Evolutionary conservation across 2,113 vertebrate species (phyloP), one percentile per base, ranked within the genome.

Genomic region (Dromaius novaehollandiae): DNA sequence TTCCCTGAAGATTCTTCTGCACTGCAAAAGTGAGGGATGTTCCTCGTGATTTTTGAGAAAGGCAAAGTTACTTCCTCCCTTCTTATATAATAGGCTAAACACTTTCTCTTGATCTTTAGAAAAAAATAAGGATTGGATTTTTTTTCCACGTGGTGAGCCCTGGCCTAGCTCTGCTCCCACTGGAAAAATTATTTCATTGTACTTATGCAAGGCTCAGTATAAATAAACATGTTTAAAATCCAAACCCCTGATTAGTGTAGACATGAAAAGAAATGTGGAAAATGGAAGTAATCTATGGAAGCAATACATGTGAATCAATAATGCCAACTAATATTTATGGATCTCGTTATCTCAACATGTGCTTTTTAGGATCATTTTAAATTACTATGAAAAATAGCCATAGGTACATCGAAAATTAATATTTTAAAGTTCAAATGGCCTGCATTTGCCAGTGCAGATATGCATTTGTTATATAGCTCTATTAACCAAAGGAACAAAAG

Each of bases 331-430:
- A 50, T 96, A 97, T 97, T 96, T 97, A 97, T 97, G 90, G 94
- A 94, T 81, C 95, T 96, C 97, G 96, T 97, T 96, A 97, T 92
- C 94, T 94, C 94, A 95, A 96, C 82, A 76, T 87, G 84, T 93
- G 90, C 91, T 93, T 97, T 94, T 97, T 91, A 94, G 92, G 91
- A 93, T 96, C 81, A 92, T 92, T 96, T 97, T 71, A 96, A 96
- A 95, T 96, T 95, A 94, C 84, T 96, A 95, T 95, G 97, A 96
- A 96, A 97, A 96, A 95, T 96, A 96, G 94, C 75, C 91, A 96
- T 89, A 96, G 82, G 78, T 97, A 92, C 85, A 96, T 93, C 94
- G 84, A 94, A 97, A 97, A 97, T 97, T 97, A 97, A 96, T 96
- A 97, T 96, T 96, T 97, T 84, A 96, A 86, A 94, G 96, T 97